Evolutionary conservation across 2,113 vertebrate genomes (phyloP), one percentile per base, ranked within the genome.

Genomic region (Scomber scombrus): DNA sequence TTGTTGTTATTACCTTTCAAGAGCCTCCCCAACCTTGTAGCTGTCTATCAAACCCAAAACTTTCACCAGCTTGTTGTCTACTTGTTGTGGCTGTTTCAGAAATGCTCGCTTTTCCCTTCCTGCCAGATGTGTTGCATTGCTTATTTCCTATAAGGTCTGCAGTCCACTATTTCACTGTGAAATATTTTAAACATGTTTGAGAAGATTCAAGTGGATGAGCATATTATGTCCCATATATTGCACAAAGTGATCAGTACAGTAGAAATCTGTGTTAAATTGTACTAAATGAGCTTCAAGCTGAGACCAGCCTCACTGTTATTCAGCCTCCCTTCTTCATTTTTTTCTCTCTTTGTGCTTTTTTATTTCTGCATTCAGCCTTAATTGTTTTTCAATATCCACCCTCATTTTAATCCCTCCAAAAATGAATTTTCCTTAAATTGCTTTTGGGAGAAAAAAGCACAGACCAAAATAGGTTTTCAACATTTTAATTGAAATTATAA

Each of bases 401-500:
- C 43, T 19, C 16, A 16, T 45, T 64, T 67, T 5, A 67, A n/a
- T 71, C 71, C 29, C 18, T 62, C 11, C 4, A 46, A 69, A 64
- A 45, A 18, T 19, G 0, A 14, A 5, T 54, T 57, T 67, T 57
- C 10, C 26, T 43, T 56, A 16, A 52, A 26, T 56, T 75, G 58
- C 58, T 67, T 52, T 45, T 61, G 67, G 61, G 29, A 58, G 29
- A 11, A 2, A 26, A 26, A 26, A 50, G 49, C 15, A 40, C 3
- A 2, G 0, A 57, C 55, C 29, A 23, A 77, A 73, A 52, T n/a
- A 65, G 14, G 14, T 68, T 67, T 51, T 57, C 11, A n/a, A 4
- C 1, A 9, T 65, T 87, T 80, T 21, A 63, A 71, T 67, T 73
- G 23, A 88, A 71, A 75, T 67, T 62, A 72, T 13, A 56, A 66